A percentile compares a stretch with the other conserved stretches of the same genome.
These are phyloP conservation scores for Cosmorhoe ocellata DNA, from an alignment of 2,888 invertebrate genomes.

Conservation along the genomic window DNA sequence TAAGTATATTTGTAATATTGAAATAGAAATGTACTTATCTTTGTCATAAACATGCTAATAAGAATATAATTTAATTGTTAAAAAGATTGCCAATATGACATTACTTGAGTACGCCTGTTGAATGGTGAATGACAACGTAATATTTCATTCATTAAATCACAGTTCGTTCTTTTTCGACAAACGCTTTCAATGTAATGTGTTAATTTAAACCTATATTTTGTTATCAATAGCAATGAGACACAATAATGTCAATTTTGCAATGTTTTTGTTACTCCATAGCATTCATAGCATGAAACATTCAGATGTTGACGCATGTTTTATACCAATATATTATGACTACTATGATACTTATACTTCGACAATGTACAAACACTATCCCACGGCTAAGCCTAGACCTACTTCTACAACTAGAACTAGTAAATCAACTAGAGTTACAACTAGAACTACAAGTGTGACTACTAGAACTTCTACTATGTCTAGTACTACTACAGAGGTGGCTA, in stretches of 20 bases:
- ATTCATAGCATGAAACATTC: neutral
- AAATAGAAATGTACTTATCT: no score
- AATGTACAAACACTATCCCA: constrained; percentile 1
- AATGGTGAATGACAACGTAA: no score
- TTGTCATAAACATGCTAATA: neutral
- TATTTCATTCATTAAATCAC: no score
- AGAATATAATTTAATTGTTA: no score
- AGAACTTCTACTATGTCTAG: constrained; percentile 8
- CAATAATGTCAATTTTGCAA: neutral
- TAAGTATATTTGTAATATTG: no score
- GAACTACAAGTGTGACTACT: neutral
- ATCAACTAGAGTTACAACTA: neutral
- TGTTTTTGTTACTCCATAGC: neutral
- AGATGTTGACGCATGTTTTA: constrained; percentile 6
- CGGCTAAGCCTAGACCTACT: neutral
- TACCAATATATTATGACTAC: constrained; percentile 13
- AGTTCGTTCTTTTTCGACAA: no score
- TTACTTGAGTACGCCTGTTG: no score
- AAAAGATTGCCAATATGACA: no score
- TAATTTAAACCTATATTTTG: neutral
- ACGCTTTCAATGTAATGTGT: no score
- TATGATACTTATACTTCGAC: neutral
- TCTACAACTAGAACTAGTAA: neutral
- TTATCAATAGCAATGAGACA: neutral
- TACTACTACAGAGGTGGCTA: constrained; percentile 9